Evolutionary conservation across 2,113 vertebrate species (phyloP).

Genomic region (Elephas maximus): DNA sequence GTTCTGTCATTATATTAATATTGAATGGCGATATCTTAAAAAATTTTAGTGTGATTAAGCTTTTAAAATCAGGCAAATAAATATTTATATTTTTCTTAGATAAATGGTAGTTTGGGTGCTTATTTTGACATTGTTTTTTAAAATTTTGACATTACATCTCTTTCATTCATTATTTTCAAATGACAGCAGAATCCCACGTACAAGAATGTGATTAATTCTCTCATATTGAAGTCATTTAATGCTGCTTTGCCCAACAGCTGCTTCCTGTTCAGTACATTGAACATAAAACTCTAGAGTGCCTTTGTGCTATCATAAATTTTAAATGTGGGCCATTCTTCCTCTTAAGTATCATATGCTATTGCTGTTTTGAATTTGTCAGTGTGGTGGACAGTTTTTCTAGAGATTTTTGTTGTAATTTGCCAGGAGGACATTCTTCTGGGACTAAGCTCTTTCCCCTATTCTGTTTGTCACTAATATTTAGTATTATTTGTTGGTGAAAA

Average conservation of each 20-base stretch:
- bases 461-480: conserved; percentile 13
- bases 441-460: neutral
- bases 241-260: conserved; percentile 70
- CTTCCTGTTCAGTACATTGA: conserved; percentile 75
- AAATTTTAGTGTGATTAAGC: conserved; percentile 53
- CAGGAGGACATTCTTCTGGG: neutral
- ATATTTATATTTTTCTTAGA: conserved; percentile 58
- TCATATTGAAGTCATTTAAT: conserved; percentile 74
- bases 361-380: conserved; percentile 45
- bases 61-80: conserved; percentile 73
- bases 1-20: conserved; percentile 57
- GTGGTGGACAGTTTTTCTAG: conserved; percentile 19
- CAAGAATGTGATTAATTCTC: conserved; percentile 71
- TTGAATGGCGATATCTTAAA: conserved; percentile 72
- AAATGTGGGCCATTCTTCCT: conserved; percentile 69
- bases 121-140: conserved; percentile 42
- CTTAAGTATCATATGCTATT: neutral
- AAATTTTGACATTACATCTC: neutral
- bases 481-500: neutral
- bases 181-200: conserved; percentile 63
- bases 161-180: conserved; percentile 61
- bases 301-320: conserved; percentile 75
- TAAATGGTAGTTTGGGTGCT: conserved; percentile 27
- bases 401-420: conserved; percentile 9
- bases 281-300: conserved; percentile 69